Evolutionary conservation across 2,888 invertebrate species (phyloP).

Genomic region (Noctua comes): DNA sequence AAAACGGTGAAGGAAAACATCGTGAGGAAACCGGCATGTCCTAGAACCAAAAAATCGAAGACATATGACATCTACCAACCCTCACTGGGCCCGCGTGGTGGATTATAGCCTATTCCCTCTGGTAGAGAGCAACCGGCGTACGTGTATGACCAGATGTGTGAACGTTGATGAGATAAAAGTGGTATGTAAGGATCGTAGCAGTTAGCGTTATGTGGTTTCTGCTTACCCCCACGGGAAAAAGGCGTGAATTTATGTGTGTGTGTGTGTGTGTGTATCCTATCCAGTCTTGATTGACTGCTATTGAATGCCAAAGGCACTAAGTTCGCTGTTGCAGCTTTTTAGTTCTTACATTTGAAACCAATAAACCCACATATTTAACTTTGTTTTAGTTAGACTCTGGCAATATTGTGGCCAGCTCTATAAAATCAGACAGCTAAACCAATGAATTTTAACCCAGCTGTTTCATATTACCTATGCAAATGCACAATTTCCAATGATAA

Average conservation of each 20-base stretch:
- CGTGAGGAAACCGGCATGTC: too few species aligned
- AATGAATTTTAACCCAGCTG: not conserved
- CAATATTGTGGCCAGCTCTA: not conserved
- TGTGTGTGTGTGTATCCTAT: not conserved
- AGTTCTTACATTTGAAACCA: not conserved
- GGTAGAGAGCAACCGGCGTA: too few species aligned
- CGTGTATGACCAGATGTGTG: not conserved
- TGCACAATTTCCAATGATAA: slow-evolving; percentile 28
- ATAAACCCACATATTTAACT: not conserved
- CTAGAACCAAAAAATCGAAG: too few species aligned
- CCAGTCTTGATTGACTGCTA: not conserved
- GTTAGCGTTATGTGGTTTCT: not conserved
- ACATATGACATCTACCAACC: too few species aligned
- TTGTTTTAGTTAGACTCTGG: not conserved
- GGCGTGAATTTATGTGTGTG: not conserved
- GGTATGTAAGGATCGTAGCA: not conserved
- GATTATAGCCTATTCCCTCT: too few species aligned
- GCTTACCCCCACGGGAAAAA: not conserved
- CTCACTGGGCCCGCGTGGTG: too few species aligned
- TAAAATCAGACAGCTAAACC: not conserved
- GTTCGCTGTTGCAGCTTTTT: not conserved
- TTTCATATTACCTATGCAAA: slow-evolving; percentile 9
- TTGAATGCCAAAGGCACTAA: not conserved
- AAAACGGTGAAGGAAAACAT: too few species aligned
- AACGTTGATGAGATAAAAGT: not conserved